Conservation (phyloP, 1,140 invertebrate genomes). For the Diorhabda sublineata region DNA sequence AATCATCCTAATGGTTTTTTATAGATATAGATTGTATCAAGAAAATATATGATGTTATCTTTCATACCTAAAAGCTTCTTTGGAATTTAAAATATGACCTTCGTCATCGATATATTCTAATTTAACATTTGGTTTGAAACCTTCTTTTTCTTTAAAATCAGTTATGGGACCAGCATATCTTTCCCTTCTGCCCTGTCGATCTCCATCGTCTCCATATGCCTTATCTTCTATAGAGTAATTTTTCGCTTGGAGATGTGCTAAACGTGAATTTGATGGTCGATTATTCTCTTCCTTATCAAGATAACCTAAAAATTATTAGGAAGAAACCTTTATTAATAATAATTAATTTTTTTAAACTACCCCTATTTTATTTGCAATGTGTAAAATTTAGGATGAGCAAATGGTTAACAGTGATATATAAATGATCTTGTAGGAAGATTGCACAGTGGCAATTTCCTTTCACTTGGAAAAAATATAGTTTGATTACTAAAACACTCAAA, state of each 20-base stretch:
- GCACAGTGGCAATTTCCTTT: too few species aligned
- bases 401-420: too few species aligned
- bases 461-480: too few species aligned
- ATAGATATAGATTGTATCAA: too few species aligned
- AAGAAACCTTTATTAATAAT: too few species aligned
- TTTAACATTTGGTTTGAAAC: conserved; percentile 93
- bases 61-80: conserved; percentile 85
- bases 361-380: too few species aligned
- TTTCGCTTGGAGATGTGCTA: conserved; percentile 77
- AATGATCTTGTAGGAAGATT: too few species aligned
- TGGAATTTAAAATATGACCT: conserved; percentile 82
- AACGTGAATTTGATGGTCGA: conserved; percentile 64
- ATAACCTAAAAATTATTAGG: conserved; percentile 55
- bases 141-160: conserved; percentile 92
- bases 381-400: too few species aligned
- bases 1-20: too few species aligned
- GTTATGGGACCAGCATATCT: conserved; percentile 77
- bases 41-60: too few species aligned
- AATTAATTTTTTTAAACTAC: too few species aligned
- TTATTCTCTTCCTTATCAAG: conserved; percentile 78
- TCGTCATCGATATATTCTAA: conserved; percentile 97
- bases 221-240: conserved; percentile 98
- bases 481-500: too few species aligned
- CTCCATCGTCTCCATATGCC: conserved; percentile 65
- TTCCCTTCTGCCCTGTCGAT: conserved; percentile 27